Percentiles rank a stretch among this genome's conserved stretches.
Conservation (phyloP, 2,113 vertebrate genomes). For the Emydura subglobosa region DNA sequence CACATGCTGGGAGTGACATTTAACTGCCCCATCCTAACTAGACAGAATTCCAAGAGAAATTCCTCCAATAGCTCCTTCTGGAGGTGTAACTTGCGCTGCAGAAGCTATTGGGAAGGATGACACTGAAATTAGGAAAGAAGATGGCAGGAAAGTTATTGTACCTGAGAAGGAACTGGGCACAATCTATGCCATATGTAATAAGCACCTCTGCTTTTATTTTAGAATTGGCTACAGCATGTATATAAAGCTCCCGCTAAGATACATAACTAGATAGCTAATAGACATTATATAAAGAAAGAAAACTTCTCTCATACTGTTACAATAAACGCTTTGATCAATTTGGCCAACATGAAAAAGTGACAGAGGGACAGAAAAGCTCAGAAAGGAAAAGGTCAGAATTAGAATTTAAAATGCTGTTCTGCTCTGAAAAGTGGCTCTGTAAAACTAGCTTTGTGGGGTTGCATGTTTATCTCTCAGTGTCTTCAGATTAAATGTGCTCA, state of each 20-base stretch:
- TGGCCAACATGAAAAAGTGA: not conserved
- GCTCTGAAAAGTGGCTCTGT: not conserved
- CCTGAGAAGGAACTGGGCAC: not conserved
- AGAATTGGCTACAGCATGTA: not conserved
- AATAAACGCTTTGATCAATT: slow-evolving; percentile 1
- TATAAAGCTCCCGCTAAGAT: not conserved
- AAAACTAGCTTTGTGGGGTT: not conserved
- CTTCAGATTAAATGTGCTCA: not conserved
- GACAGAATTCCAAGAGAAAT: not conserved
- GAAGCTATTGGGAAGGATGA: not conserved
- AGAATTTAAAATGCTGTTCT: not conserved
- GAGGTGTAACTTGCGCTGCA: not conserved
- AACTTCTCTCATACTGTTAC: slow-evolving; percentile 38
- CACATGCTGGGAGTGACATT: not conserved
- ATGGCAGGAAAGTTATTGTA: not conserved
- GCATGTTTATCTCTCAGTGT: slow-evolving; percentile 7
- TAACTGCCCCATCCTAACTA: not conserved
- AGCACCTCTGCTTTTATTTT: not conserved
- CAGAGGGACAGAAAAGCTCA: not conserved
- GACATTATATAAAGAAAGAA: slow-evolving; percentile 44
- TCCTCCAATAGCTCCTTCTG: not conserved
- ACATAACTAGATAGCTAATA: not conserved
- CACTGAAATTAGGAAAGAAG: not conserved
- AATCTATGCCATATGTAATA: not conserved
- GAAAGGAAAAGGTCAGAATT: slow-evolving; percentile 5